Conservation (phyloP, 1,140 invertebrate genomes). For the Drosophila arawakana region DNA sequence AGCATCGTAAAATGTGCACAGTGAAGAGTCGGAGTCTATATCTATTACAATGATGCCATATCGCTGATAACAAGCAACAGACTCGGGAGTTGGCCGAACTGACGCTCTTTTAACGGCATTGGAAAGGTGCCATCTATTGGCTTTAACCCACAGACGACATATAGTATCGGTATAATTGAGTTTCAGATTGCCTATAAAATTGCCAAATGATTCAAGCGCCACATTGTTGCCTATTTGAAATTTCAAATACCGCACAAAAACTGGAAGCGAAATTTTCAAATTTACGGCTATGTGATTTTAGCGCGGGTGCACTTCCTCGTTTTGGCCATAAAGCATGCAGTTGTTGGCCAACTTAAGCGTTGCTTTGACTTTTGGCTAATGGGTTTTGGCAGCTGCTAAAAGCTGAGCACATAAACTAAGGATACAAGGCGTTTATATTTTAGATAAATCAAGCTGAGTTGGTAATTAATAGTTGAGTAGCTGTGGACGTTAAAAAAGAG, state of each 20-base stretch:
- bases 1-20: constrained; percentile 75
- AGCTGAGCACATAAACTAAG: background rate
- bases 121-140: constrained; percentile 57
- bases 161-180: constrained; percentile 56
- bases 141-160: constrained; percentile 27
- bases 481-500: no score
- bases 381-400: background rate
- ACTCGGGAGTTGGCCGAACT: constrained; percentile 6
- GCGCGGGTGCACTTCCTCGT: background rate
- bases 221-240: constrained; percentile 61
- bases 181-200: constrained; percentile 64
- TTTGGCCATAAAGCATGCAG: constrained; percentile 13
- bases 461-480: no score
- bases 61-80: constrained; percentile 59
- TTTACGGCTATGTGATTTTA: constrained; percentile 23
- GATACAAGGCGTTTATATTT: no score
- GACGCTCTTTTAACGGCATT: constrained; percentile 60
- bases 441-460: no score
- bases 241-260: background rate
- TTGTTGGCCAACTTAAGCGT: constrained; percentile 21
- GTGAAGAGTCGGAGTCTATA: constrained; percentile 68
- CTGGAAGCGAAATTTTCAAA: constrained; percentile 17
- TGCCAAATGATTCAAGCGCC: constrained; percentile 58
- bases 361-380: background rate
- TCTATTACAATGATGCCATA: constrained; percentile 81